phyloP scores from a whole-genome alignment of 2,888 invertebrate species.

The Tanypteryx hageni region DNA sequence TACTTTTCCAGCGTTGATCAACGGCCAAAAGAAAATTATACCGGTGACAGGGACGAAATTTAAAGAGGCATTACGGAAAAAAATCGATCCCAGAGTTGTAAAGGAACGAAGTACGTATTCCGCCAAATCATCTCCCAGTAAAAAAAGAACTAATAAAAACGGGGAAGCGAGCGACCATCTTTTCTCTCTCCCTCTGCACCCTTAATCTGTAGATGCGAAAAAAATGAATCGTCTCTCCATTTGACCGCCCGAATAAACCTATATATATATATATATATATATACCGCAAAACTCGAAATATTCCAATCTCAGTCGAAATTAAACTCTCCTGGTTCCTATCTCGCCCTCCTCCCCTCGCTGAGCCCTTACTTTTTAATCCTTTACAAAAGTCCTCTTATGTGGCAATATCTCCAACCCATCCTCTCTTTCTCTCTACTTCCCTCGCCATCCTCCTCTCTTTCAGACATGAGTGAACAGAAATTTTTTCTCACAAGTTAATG shows the following conservation, averaged over 20 bases:
- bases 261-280: not conserved
- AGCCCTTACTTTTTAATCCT: not conserved
- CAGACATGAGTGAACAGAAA: not conserved
- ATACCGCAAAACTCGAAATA: not conserved
- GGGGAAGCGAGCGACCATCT: not conserved
- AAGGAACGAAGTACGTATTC: conserved; percentile 3
- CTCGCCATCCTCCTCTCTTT: not conserved
- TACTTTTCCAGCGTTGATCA: not conserved
- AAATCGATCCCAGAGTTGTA: conserved; percentile 17
- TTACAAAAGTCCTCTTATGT: not conserved
- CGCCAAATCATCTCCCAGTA: conserved; percentile 51
- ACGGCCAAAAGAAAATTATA: not conserved
- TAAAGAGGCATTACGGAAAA: conserved; percentile 32
- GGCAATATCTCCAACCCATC: not conserved
- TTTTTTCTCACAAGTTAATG: not conserved
- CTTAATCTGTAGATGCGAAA: conserved; percentile 28
- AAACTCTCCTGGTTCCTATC: not conserved
- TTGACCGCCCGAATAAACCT: conserved; percentile 41
- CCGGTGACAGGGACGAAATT: not conserved
- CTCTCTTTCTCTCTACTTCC: too few relatives aligned
- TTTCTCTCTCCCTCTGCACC: not conserved
- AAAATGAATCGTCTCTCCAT: conserved; percentile 26
- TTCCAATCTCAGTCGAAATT: conserved; percentile 41
- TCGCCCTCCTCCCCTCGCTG: not conserved
- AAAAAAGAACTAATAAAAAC: not conserved